These are phyloP conservation scores for Melieria picta DNA, from an alignment of 2,888 invertebrate species.

Conservation along the genomic window DNA sequence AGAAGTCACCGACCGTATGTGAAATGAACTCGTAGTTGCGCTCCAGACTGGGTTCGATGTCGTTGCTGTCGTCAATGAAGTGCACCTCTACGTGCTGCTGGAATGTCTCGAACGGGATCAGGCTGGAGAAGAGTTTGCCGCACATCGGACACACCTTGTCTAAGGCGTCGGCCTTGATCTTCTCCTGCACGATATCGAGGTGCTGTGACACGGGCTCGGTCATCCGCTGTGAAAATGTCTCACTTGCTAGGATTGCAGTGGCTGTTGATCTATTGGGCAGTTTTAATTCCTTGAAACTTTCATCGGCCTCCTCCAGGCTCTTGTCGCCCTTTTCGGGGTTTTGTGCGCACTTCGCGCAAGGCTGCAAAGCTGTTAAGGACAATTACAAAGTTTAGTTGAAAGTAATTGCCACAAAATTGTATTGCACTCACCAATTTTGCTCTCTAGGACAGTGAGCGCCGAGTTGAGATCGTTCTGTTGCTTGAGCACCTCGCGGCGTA, in stretches of 20 bases:
- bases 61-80: conserved; percentile 72
- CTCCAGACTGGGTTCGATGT: conserved; percentile 67
- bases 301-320: conserved; percentile 62
- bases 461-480: conserved; percentile 73
- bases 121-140: conserved; percentile 71
- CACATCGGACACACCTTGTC: conserved; percentile 81
- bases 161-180: conserved; percentile 56
- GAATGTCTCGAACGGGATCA: conserved; percentile 73
- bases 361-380: conserved; percentile 50
- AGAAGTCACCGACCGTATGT: conserved; percentile 65
- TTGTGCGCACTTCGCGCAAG: conserved; percentile 55
- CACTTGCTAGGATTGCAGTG: neutral
- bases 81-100: conserved; percentile 82
- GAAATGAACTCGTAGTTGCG: conserved; percentile 69
- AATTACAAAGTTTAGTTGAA: conserved; percentile 6
- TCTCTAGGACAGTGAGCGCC: conserved; percentile 60
- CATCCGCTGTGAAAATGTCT: neutral
- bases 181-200: conserved; percentile 61
- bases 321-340: conserved; percentile 66
- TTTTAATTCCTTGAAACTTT: conserved; percentile 50
- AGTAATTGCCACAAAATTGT: too few relatives aligned
- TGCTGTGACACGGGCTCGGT: conserved; percentile 42
- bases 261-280: conserved; percentile 1
- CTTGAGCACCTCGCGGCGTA: conserved; percentile 72
- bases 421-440: conserved; percentile 61